These are phyloP conservation scores for Chrysotoxum bicinctum DNA, from an alignment of 2,888 invertebrate genomes.

Conservation along the genomic window DNA sequence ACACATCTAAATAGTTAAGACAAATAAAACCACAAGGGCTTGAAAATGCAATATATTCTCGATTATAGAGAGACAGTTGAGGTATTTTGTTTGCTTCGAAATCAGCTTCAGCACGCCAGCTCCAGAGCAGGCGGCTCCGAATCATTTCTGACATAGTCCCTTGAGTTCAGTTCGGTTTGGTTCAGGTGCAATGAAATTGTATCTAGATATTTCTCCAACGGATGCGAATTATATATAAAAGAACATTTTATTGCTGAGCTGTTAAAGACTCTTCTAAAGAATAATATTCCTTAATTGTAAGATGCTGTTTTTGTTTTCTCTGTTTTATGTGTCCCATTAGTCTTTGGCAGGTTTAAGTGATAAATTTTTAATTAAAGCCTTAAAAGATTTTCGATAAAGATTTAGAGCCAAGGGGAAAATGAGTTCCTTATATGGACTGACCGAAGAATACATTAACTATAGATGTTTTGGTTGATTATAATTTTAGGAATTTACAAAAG, in stretches of 20 bases:
- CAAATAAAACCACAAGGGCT: slow-evolving; percentile 66
- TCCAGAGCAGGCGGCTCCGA: slow-evolving; percentile 4
- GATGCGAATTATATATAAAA: slow-evolving; percentile 23
- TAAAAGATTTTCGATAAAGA: neutral
- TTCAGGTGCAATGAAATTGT: slow-evolving; percentile 60
- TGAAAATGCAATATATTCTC: slow-evolving; percentile 48
- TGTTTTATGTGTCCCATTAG: neutral
- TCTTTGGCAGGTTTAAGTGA: slow-evolving; percentile 19
- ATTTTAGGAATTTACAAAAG: neutral
- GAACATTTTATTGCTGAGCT: slow-evolving; percentile 52
- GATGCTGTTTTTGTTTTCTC: slow-evolving; percentile 8
- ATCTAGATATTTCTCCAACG: slow-evolving; percentile 26
- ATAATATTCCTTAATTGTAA: slow-evolving; percentile 35
- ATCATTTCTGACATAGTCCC: slow-evolving; percentile 56
- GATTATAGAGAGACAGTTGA: slow-evolving; percentile 46
- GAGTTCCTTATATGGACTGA: neutral
- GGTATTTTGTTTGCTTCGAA: slow-evolving; percentile 35
- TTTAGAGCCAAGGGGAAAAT: neutral
- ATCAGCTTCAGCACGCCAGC: neutral
- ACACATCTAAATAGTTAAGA: slow-evolving; percentile 49
- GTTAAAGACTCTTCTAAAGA: slow-evolving; percentile 33
- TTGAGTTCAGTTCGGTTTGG: slow-evolving; percentile 2
- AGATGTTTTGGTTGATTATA: neutral
- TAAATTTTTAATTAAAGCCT: slow-evolving; percentile 47
- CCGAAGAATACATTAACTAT: neutral